Evolutionary conservation across 1,140 invertebrate species (phyloP).

Genomic region (Lerema accius): DNA sequence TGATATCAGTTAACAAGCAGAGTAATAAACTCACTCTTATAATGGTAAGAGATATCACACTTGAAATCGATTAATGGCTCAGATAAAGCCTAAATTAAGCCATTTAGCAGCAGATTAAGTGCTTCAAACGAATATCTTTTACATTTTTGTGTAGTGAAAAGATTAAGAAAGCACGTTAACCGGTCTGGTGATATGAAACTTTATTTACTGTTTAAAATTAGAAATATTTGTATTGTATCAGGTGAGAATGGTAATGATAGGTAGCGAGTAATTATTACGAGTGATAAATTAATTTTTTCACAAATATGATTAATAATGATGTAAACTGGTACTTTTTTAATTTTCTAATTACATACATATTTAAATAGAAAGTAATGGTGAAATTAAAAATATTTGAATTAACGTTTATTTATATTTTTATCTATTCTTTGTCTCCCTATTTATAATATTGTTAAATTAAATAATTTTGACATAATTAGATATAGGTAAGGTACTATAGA

Average conservation of each 20-base stretch:
- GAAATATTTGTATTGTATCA: background rate
- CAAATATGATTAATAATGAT: too few species aligned
- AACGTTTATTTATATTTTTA: too few species aligned
- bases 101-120: conserved; percentile 16
- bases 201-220: background rate
- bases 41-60: conserved; percentile 12
- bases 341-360: too few species aligned
- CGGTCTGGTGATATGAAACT: background rate
- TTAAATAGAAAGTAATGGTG: too few species aligned
- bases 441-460: too few species aligned
- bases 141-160: conserved; percentile 3
- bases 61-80: conserved; percentile 11
- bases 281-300: too few species aligned
- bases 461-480: too few species aligned
- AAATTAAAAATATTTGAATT: too few species aligned
- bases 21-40: conserved; percentile 4
- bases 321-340: too few species aligned
- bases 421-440: too few species aligned
- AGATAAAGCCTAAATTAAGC: conserved; percentile 20
- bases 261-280: background rate
- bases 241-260: background rate
- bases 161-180: background rate
- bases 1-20: background rate
- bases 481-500: too few species aligned
- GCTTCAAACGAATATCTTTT: conserved; percentile 1